Evolutionary conservation across 2,888 invertebrate species (phyloP).

Genomic region (Metellina segmentata): DNA sequence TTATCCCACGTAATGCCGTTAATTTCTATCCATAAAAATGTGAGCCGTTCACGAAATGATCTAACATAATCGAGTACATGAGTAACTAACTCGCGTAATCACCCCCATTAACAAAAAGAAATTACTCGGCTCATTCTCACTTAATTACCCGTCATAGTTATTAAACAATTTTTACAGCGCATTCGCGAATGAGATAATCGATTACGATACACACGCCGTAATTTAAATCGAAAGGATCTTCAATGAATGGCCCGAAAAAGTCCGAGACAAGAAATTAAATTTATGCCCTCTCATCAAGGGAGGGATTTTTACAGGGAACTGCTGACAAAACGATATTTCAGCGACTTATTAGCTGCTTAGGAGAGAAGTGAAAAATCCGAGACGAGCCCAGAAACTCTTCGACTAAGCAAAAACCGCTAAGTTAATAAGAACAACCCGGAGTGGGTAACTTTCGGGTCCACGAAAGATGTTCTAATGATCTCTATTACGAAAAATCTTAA

Average conservation of each 20-base stretch:
- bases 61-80: not conserved
- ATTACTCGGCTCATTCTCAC: not conserved
- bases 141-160: not conserved
- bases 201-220: not conserved
- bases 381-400: not conserved
- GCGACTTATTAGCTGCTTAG: slow-evolving; percentile 13
- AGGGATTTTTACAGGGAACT: not conserved
- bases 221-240: not conserved
- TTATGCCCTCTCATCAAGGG: not conserved
- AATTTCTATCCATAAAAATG: slow-evolving; percentile 12
- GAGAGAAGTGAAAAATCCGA: not conserved
- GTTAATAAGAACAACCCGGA: slow-evolving; percentile 38
- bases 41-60: not conserved
- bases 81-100: slow-evolving; percentile 44
- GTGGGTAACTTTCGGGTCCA: slow-evolving; percentile 23
- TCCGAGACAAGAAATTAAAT: not conserved
- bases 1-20: not conserved
- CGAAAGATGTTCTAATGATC: slow-evolving; percentile 66
- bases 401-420: slow-evolving; percentile 62
- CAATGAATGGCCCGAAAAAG: not conserved
- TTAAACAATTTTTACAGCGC: not conserved
- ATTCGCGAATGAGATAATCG: not conserved
- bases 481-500: slow-evolving; percentile 66
- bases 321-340: slow-evolving; percentile 31
- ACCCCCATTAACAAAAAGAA: slow-evolving; percentile 34